phyloP scores from a whole-genome alignment of 2,113 vertebrate genomes.

The Perca flavescens region DNA sequence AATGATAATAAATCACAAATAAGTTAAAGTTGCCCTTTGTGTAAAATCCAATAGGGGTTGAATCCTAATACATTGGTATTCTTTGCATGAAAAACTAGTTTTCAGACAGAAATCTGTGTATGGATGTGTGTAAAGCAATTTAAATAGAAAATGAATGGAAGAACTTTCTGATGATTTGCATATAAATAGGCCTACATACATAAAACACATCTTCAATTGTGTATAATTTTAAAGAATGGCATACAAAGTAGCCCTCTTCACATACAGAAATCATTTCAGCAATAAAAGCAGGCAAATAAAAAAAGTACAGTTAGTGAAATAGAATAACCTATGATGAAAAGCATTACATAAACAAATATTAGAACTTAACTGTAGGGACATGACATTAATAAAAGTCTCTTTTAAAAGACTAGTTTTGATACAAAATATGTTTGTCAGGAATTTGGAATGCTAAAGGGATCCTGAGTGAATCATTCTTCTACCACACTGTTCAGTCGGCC shows the following conservation, averaged over 20 bases:
- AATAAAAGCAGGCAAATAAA: neutral
- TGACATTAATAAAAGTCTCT: neutral
- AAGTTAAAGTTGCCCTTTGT: neutral
- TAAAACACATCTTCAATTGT: neutral
- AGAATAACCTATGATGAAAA: neutral
- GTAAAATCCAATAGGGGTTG: neutral
- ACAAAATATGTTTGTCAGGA: too few species aligned
- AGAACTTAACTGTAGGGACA: neutral
- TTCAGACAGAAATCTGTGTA: neutral
- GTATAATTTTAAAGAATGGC: neutral
- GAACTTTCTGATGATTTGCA: neutral
- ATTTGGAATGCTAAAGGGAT: conserved; percentile 16
- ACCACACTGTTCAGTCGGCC: conserved; percentile 6
- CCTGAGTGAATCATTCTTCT: conserved; percentile 11
- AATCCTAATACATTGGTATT: neutral
- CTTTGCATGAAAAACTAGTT: neutral
- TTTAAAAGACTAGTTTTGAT: neutral
- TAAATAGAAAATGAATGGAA: neutral
- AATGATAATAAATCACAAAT: neutral
- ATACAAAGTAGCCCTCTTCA: neutral
- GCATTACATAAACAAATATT: neutral
- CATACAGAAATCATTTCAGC: neutral
- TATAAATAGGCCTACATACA: too few species aligned
- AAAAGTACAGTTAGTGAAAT: neutral
- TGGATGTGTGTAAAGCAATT: neutral